Evolutionary conservation across 1,140 invertebrate genomes (phyloP).

Genomic region (Drosophila repletoides): DNA sequence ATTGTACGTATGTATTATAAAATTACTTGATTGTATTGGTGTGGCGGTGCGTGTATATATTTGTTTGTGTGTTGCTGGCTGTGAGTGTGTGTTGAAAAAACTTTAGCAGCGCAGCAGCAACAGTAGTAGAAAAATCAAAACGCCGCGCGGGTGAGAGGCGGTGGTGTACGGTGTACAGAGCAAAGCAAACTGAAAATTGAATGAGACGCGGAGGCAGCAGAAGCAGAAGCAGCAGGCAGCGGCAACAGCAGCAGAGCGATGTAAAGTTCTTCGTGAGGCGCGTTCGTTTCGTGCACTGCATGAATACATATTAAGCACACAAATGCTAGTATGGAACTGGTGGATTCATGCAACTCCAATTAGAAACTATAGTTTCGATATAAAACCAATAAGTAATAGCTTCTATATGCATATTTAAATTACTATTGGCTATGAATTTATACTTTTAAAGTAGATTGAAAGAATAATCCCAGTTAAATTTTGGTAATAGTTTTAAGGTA

Average conservation of each 20-base stretch:
- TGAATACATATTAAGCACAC: slow-evolving; percentile 34
- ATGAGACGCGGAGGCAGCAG: slow-evolving; percentile 69
- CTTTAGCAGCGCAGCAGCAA: slow-evolving; percentile 58
- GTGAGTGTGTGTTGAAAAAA: slow-evolving; percentile 55
- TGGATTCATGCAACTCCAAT: background rate
- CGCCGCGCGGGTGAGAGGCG: slow-evolving; percentile 77
- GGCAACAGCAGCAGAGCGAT: slow-evolving; percentile 55
- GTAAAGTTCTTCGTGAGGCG: slow-evolving; percentile 67
- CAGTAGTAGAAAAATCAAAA: slow-evolving; percentile 79
- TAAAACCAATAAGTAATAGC: too few species aligned
- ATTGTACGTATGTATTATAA: slow-evolving; percentile 57
- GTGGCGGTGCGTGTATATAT: slow-evolving; percentile 40
- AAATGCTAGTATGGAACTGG: background rate
- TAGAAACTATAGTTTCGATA: background rate
- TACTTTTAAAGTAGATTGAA: too few species aligned
- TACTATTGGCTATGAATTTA: too few species aligned
- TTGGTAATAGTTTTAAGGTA: too few species aligned
- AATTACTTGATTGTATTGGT: slow-evolving; percentile 68
- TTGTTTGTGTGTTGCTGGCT: too few species aligned
- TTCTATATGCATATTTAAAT: too few species aligned
- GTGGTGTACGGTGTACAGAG: slow-evolving; percentile 70
- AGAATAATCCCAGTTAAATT: too few species aligned
- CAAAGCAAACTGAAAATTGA: slow-evolving; percentile 74
- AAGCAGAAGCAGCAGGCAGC: slow-evolving; percentile 64
- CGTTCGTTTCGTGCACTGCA: slow-evolving; percentile 45